Percentiles rank a stretch among this genome's conserved stretches.
Evolutionary conservation across 92 coral and sea anemone species (phyloP).

Genomic region (Phenganax subtilis): DNA sequence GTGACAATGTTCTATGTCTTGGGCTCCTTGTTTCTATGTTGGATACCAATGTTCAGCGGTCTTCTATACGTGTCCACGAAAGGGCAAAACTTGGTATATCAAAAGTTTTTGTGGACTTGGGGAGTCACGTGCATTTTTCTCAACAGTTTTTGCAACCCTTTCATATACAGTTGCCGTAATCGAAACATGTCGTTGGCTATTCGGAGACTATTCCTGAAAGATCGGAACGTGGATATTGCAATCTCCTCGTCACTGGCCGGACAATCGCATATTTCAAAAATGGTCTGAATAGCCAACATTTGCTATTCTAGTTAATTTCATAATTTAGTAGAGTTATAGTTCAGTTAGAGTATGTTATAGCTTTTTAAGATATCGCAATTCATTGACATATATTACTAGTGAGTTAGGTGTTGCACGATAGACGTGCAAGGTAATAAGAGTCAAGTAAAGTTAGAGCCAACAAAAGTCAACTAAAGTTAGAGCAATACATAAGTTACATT

Average conservation of each 20-base stretch:
- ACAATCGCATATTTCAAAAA: not conserved
- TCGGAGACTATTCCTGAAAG: constrained; percentile 37
- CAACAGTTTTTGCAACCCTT: constrained; percentile 38
- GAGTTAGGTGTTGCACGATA: too few relatives aligned
- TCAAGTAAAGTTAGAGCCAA: too few relatives aligned
- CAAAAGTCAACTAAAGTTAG: too few relatives aligned
- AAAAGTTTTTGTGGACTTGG: constrained; percentile 45
- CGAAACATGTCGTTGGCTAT: constrained; percentile 39
- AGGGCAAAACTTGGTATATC: constrained; percentile 26
- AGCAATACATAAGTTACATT: too few relatives aligned
- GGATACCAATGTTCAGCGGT: constrained; percentile 22
- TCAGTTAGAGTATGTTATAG: too few relatives aligned
- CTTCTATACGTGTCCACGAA: constrained; percentile 10
- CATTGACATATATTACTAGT: too few relatives aligned
- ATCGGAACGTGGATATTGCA: not conserved
- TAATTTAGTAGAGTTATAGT: too few relatives aligned
- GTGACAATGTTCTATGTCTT: constrained; percentile 31
- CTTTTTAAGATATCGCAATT: too few relatives aligned
- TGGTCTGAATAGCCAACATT: not conserved
- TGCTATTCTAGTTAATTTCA: too few relatives aligned
- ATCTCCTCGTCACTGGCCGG: not conserved
- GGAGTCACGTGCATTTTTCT: constrained; percentile 34
- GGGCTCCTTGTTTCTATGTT: constrained; percentile 15
- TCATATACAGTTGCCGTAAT: constrained; percentile 45
- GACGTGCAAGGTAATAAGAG: too few relatives aligned